These are phyloP conservation scores for Drosophila teissieri DNA, from an alignment of 1,140 invertebrate species.

Conservation along the genomic window DNA sequence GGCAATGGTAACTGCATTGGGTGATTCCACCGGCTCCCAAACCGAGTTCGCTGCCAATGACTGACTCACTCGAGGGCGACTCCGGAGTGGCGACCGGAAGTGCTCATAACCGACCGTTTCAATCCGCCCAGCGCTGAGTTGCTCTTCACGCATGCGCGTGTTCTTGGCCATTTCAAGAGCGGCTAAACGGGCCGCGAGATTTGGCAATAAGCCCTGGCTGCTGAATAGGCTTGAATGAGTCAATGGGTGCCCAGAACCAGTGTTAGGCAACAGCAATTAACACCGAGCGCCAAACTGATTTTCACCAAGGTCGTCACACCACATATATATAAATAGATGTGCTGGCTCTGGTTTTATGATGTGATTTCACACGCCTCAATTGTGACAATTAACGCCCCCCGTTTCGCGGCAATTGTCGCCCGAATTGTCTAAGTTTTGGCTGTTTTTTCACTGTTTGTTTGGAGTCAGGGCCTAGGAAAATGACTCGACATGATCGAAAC, in stretches of 20 bases:
- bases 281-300: conserved; percentile 43
- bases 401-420: conserved; percentile 32
- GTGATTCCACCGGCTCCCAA: conserved; percentile 31
- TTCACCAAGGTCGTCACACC: conserved; percentile 62
- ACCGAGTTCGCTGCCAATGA: conserved; percentile 26
- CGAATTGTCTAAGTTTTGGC: conserved; percentile 18
- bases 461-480: conserved; percentile 16
- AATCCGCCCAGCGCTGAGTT: background rate
- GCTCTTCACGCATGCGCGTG: conserved; percentile 69
- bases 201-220: conserved; percentile 51
- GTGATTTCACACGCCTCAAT: conserved; percentile 77
- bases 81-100: conserved; percentile 60
- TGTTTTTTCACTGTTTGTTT: conserved; percentile 25
- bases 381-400: conserved; percentile 76
- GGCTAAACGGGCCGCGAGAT: conserved; percentile 44
- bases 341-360: conserved; percentile 37
- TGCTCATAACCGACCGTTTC: conserved; percentile 64
- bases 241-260: conserved; percentile 47
- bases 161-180: conserved; percentile 64
- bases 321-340: conserved; percentile 43
- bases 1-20: conserved; percentile 52
- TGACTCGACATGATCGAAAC: conserved; percentile 71
- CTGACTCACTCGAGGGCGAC: conserved; percentile 64
- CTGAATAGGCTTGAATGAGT: conserved; percentile 18
- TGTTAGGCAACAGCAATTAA: conserved; percentile 70